Evolutionary conservation across 2,113 vertebrate species (phyloP), one percentile per base, ranked within the genome.

Genomic region (Perca flavescens): DNA sequence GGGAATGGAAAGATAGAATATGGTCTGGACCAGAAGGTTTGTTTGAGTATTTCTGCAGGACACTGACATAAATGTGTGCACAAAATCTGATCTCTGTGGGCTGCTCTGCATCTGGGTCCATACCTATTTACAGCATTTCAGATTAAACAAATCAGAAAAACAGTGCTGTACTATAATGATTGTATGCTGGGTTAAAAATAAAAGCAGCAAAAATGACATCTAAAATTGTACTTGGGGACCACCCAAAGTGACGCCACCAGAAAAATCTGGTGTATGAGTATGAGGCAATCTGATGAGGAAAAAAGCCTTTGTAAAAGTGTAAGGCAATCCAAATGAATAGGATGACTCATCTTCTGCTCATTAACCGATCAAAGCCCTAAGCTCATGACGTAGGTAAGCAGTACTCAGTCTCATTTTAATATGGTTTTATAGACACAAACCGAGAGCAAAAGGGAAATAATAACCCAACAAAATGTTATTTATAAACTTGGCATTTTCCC

Each of bases 321-420:
- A 83, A 79, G 61, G 28, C 70, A 60, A 85, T 76, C 78, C 80
- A 73, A 88, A 79, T 88, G 78, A 90, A 86, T 31, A 31, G 83
- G 72, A 67, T 93, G 92, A 94, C 43, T 94, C 90, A 94, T 83
- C 83, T 80, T 70, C 69, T 11, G 14, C 84, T 88, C 81, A 46
- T 88, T 86, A 83, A 83, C 80, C 54, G 69, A 91, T 91, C 84
- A 91, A 85, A 92, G 88, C 84, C 47, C 62, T 71, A 28, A 46
- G 84, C 74, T 81, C 54, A 43, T 92, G 90, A 89, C 84, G 85
- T 87, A 76, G 63, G 43, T 17, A 53, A 65, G 62, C 10, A 17
- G 66, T 36, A 50, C 75, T 83, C 79, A 46, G 74, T 57, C 86
- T 71, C 67, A 50, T 86, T 90, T 86, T 89, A 43, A 43, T 54